phyloP scores from a whole-genome alignment of 2,113 vertebrate species.

The Urocolius indicus region DNA sequence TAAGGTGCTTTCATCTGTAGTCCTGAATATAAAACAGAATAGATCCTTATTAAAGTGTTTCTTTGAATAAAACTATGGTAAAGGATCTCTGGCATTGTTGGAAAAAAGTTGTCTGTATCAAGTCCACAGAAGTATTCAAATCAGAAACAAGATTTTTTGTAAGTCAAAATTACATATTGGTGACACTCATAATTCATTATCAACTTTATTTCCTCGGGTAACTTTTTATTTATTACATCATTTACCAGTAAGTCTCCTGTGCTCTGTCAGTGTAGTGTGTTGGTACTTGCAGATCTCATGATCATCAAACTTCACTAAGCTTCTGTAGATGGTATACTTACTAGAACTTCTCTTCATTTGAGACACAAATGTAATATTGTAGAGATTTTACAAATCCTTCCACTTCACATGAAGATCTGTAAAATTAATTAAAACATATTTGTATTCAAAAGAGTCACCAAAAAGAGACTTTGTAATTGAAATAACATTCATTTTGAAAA shows the following conservation, averaged over 20 bases:
- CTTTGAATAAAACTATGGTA: neutral
- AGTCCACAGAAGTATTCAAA: neutral
- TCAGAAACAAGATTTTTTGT: neutral
- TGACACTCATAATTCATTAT: neutral
- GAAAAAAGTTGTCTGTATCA: neutral
- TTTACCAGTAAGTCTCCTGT: neutral
- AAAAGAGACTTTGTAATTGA: constrained; percentile 19
- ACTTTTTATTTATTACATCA: neutral
- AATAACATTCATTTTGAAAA: neutral
- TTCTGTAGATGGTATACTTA: neutral
- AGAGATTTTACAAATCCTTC: neutral
- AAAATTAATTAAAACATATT: constrained; percentile 27
- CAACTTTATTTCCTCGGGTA: neutral
- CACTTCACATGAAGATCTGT: neutral
- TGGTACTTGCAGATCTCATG: neutral
- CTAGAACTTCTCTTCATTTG: neutral
- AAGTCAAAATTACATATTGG: neutral
- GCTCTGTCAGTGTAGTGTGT: neutral
- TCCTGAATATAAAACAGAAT: neutral
- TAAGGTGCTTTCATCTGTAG: neutral
- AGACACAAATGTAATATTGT: neutral
- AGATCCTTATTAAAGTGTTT: neutral
- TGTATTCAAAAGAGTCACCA: neutral
- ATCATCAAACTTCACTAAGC: neutral
- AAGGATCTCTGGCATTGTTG: neutral